Percentiles rank a stretch among this genome's conserved stretches.
Evolutionary conservation across 35 echinoderm and acorn worm genomes (phyloP).

Genomic region (Diadema setosum): DNA sequence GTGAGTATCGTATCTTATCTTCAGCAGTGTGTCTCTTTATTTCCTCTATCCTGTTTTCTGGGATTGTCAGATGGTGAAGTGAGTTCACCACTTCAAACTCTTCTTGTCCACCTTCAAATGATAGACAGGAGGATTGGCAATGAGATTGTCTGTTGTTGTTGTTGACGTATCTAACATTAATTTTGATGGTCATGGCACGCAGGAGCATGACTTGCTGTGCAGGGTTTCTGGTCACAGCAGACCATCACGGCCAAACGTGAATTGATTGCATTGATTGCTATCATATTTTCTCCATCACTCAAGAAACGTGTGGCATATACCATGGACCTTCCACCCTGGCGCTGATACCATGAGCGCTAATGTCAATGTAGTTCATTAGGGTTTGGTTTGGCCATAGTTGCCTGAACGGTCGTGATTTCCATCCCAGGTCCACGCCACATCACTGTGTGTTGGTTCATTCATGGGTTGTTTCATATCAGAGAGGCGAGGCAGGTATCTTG

Average conservation of each 20-base stretch:
- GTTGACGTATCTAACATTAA: background rate
- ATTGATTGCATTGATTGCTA: background rate
- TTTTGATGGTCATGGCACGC: background rate
- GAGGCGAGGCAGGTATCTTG: background rate
- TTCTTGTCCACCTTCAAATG: too few relatives aligned
- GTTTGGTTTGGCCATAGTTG: background rate
- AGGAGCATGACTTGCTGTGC: constrained; percentile 38
- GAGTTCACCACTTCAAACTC: too few relatives aligned
- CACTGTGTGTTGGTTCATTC: background rate
- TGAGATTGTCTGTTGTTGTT: too few relatives aligned
- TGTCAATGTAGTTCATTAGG: too few relatives aligned
- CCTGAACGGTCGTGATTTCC: background rate
- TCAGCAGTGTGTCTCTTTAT: background rate
- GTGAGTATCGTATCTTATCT: background rate
- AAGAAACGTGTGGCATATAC: background rate
- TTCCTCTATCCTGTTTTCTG: background rate
- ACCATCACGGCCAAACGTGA: background rate
- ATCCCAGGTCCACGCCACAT: too few relatives aligned
- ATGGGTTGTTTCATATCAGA: background rate
- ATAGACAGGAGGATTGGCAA: constrained; percentile 13
- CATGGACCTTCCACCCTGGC: background rate
- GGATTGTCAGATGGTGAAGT: too few relatives aligned
- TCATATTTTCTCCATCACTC: background rate
- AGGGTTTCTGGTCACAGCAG: background rate
- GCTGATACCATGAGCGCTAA: background rate